Conservation (phyloP, 2,113 vertebrate species). For the Paralichthys olivaceus region DNA sequence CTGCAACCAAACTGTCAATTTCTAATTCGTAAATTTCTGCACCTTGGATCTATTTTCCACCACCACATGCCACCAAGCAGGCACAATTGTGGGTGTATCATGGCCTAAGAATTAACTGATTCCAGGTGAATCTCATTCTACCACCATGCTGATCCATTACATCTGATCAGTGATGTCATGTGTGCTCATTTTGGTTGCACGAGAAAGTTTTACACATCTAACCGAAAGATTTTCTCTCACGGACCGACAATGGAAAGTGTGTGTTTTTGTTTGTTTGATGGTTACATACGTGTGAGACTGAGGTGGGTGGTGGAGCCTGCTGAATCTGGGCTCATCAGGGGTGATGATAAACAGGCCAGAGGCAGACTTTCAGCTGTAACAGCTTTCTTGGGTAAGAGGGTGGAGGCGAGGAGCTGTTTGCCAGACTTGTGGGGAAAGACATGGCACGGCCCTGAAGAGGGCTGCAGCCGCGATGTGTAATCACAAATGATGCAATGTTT, state of each 20-base stretch:
- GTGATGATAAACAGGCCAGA: slow-evolving; percentile 36
- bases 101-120: not conserved
- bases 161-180: slow-evolving; percentile 24
- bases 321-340: slow-evolving; percentile 5
- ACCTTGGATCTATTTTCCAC: not conserved
- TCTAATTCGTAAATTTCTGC: not conserved
- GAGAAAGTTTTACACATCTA: slow-evolving; percentile 15
- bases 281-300: not conserved
- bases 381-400: slow-evolving; percentile 21
- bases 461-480: slow-evolving; percentile 32
- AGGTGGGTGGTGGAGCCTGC: not conserved
- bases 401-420: slow-evolving; percentile 17
- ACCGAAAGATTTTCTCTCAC: not conserved
- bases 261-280: slow-evolving; percentile 23
- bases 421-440: slow-evolving; percentile 35
- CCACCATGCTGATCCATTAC: not conserved
- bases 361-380: not conserved
- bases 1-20: not conserved
- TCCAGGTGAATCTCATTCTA: not conserved
- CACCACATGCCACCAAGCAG: not conserved
- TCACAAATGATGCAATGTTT: slow-evolving; percentile 56
- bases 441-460: slow-evolving; percentile 27
- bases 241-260: not conserved
- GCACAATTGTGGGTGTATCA: not conserved
- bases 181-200: slow-evolving; percentile 15